These are phyloP conservation scores for Drosophila varians DNA, from an alignment of 1,140 invertebrate genomes.

Conservation along the genomic window DNA sequence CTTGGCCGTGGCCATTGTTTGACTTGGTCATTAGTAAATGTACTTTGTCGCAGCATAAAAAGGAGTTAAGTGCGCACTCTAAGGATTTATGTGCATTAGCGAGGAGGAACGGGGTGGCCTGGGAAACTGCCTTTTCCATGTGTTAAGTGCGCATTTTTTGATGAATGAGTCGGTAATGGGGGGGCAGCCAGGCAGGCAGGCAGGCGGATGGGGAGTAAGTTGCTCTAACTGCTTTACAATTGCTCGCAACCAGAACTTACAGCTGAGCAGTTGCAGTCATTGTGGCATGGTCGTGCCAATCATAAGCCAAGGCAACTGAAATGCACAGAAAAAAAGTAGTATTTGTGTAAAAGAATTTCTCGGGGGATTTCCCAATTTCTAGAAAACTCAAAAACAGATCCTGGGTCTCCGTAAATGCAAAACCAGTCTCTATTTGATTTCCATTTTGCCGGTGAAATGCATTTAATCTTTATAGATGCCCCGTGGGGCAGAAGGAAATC, in stretches of 20 bases:
- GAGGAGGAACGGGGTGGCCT: constrained; percentile 27
- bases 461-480: neutral
- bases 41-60: constrained; percentile 80
- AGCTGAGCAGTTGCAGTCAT: constrained; percentile 21
- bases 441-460: neutral
- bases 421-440: neutral
- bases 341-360: too few relatives aligned
- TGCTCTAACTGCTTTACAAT: constrained; percentile 48
- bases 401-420: neutral
- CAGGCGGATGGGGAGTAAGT: neutral
- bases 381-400: neutral
- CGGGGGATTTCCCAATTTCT: neutral
- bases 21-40: constrained; percentile 82
- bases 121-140: constrained; percentile 45
- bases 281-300: constrained; percentile 18
- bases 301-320: constrained; percentile 7
- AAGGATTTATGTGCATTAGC: constrained; percentile 67
- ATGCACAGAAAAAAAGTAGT: too few relatives aligned
- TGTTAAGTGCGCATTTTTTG: constrained; percentile 68
- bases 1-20: constrained; percentile 64
- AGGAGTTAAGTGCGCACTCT: constrained; percentile 80
- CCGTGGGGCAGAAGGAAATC: neutral
- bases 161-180: constrained; percentile 45
- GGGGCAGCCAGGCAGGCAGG: neutral
- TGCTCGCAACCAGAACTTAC: constrained; percentile 19